Base-by-base conservation (phyloP, 1,140 invertebrate genomes). In the Nomia melanderi region DNA sequence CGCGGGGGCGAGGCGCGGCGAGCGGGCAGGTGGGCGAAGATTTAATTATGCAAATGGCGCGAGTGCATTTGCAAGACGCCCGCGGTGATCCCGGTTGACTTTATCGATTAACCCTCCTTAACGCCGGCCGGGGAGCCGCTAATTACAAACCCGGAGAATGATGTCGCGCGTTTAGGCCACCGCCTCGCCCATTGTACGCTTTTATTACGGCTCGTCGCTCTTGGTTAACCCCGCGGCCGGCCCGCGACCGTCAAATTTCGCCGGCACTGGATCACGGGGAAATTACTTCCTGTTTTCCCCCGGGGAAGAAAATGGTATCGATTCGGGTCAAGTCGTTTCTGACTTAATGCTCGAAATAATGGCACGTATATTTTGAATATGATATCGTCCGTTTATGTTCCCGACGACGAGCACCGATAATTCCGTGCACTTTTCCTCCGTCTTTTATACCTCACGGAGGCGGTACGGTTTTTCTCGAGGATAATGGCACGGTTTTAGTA, bases 41-140 rank as follows among this genome's bases (percentile, higher is more conserved):
- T 57, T 31, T 57, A 57, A 57, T 57, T 57, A 57, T 57, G 54
- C 27, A 57, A 57, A 31, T 57, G 54, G 27, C 54, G 54, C 27
- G 54, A 57, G 54, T 57, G 54, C 27, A 31, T 57, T 56, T 31
- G 54, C 54, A 57, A 57, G 54, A 57, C 54, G 54, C 29, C 27
- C 54, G 5, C 14, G 54, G 54, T 20, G 54, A 57, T 31, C 27
- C 54, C 6, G 54, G 54, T 57, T 57, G 54, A 31, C 54, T 57
- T 31, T 57, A 57, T 57, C 27, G 27, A 57, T 57, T 12, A 57
- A 57, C 14, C 54, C 54, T 31, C 54, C 27, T 57, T 31, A 31
- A 57, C 27, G 27, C 17, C 14, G 27, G 5, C 27, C 54, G 7
- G 29, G 12, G 14, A 0, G 1, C 6, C 27, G 27, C 54, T 57